Conservation (phyloP, 2,797 vertebrate species). For the Pachyuromys duprasi region DNA sequence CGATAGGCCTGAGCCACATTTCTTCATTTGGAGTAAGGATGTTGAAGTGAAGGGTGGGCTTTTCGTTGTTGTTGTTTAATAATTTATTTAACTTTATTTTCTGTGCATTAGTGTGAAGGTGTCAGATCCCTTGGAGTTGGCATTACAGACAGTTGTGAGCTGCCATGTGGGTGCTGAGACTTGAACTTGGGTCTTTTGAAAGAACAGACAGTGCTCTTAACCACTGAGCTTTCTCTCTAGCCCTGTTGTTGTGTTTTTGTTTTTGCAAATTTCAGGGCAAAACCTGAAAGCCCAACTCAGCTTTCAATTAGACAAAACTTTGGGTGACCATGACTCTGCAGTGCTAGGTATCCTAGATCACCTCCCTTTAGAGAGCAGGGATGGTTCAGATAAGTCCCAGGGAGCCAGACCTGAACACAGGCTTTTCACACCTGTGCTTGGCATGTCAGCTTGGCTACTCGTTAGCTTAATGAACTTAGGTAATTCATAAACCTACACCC, state of each 20-base stretch:
- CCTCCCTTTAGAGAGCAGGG: background rate
- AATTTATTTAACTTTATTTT: background rate
- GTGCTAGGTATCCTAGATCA: background rate
- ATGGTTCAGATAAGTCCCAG: background rate
- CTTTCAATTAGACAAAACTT: background rate
- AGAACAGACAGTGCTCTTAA: too few relatives aligned
- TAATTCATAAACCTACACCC: background rate
- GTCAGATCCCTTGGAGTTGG: too few relatives aligned
- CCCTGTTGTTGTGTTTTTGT: background rate
- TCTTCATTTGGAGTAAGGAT: background rate
- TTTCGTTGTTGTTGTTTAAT: background rate
- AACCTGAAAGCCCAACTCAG: background rate
- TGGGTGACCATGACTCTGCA: background rate
- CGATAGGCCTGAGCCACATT: background rate
- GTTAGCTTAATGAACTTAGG: background rate
- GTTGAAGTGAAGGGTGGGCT: background rate
- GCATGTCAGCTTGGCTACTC: background rate
- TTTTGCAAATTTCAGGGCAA: background rate
- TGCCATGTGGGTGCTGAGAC: too few relatives aligned
- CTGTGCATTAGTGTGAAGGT: too few relatives aligned
- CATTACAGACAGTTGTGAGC: too few relatives aligned
- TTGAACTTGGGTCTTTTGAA: too few relatives aligned
- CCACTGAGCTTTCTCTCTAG: too few relatives aligned
- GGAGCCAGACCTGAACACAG: background rate
- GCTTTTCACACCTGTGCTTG: background rate